Base-by-base conservation (phyloP, 2,113 vertebrate species). In the Tringa solitaria region DNA sequence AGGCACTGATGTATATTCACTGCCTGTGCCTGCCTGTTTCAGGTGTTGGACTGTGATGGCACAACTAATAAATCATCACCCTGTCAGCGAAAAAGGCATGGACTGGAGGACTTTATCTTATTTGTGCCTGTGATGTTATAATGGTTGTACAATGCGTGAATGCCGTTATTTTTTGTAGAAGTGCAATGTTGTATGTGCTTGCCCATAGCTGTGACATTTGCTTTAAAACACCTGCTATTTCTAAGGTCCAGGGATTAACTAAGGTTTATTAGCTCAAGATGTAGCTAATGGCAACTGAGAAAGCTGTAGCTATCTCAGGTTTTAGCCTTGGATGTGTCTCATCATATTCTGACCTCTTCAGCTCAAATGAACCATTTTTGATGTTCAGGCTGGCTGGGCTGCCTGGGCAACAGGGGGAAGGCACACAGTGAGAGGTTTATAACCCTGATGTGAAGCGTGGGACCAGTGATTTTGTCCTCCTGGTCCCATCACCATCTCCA, bases 161-260 rank as follows among this genome's bases (percentile, higher is more conserved):
- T 23, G 57, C 14, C 5, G 18, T 14, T 63, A 1, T 1, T 26
- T 74, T 68, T 65, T 63, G 13, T 24, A 68, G 23, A 72, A 89
- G 33, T 19, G 18, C 9, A 12, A 0, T 12, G 26, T 7, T 92
- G 32, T n/a, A 70, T 0, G 0, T 77, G 20, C 63, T 60, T 11
- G 0, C 30, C 57, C 22, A 11, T 16, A 64, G 54, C 26, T 81
- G 32, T 41, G 26, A 30, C 15, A 3, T 46, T 63, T 41, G 11
- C 63, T 90, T 83, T 65, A 46, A 74, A 88, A 59, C 23, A 59
- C 6, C 30, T 69, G 30, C 79, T 48, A 2, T 73, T 80, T 72
- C 43, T 45, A 51, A 74, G 32, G 18, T 12, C 33, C 6, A 4
- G 14, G 50, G 8, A 56, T 50, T 59, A 73, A 37, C 0, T 1